Base-by-base conservation (phyloP, 2,113 vertebrate genomes). In the Grammomys dolichurus region DNA sequence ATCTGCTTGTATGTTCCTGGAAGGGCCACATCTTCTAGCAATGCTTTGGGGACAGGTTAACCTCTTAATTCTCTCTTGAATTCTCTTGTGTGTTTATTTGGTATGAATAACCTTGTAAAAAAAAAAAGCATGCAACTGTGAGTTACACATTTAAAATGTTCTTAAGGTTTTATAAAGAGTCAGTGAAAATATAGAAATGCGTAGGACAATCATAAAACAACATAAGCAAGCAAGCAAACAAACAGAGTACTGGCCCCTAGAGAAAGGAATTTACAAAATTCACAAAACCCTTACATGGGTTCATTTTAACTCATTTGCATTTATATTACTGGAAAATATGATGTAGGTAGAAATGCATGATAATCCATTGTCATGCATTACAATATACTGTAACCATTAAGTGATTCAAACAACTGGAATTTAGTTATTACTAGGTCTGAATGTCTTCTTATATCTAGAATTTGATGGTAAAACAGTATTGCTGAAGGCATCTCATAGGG, bases 251-350 rank as follows among this genome's bases (percentile, higher is more conserved):
- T 4, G 56, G 40, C 67, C 65, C 76, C 46, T 75, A 80, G 70
- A 77, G 33, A 95, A 17, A 8, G 24, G 24, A 43, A 80, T 80
- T 85, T 63, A 90, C 36, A 94, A 89, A 95, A 80, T 72, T 54
- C 22, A 81, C 67, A 88, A 80, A 40, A 80, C 36, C 33, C 33
- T 40, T 3, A 70, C 43, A 69, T 72, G 51, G 82, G 54, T 78
- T 77, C 82, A 46, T 70, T 46, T 73, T 90, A n/a, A 70, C 54
- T 69, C 6, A 48, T 14, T 94, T 93, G 43, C 24, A 88, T 84
- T 85, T 95, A 43, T 88, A 60, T 88, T 54, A 72, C 48, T 40
- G 22, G 86, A 72, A 87, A 87, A 87, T 69, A 12, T 16, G 70
- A 84, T 73, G 54, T 69, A 90, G 65, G 63, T 14, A 81, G 77